Conservation (phyloP, 2,797 vertebrate species). For the Macroramphosus scolopax region DNA sequence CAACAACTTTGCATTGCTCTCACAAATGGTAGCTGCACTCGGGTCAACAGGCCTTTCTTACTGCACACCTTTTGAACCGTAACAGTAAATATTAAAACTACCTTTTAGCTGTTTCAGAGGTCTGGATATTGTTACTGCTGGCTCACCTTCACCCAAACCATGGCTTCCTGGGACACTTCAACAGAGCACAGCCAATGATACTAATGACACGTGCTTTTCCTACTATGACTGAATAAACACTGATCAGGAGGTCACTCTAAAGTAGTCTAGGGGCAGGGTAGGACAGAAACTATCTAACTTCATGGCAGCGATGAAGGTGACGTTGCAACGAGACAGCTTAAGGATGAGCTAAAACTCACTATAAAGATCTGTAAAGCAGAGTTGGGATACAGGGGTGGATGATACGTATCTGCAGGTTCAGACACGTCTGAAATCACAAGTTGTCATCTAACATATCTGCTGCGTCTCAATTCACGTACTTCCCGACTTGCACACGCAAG, state of each 20-base stretch:
- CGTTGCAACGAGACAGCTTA: neutral
- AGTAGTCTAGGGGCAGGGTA: no score
- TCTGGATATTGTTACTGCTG: neutral
- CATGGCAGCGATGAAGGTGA: no score
- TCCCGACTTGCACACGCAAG: no score
- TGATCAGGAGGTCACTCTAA: no score
- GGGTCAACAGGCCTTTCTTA: no score
- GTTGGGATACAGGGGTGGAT: neutral
- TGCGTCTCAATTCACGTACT: no score
- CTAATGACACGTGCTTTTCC: no score
- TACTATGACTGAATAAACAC: no score
- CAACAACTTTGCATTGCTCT: conserved; percentile 1
- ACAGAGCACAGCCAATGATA: no score
- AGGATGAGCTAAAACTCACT: neutral
- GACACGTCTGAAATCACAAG: no score
- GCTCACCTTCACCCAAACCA: neutral
- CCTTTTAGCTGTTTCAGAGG: neutral
- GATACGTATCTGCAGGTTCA: neutral
- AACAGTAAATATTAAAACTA: neutral
- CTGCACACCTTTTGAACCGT: neutral
- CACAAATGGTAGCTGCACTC: neutral
- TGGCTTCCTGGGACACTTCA: neutral
- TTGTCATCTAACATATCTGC: no score
- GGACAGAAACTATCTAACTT: no score
- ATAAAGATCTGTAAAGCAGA: neutral